Base-by-base conservation (phyloP, 2,797 vertebrate species). In the Eleutherodactylus coqui region DNA sequence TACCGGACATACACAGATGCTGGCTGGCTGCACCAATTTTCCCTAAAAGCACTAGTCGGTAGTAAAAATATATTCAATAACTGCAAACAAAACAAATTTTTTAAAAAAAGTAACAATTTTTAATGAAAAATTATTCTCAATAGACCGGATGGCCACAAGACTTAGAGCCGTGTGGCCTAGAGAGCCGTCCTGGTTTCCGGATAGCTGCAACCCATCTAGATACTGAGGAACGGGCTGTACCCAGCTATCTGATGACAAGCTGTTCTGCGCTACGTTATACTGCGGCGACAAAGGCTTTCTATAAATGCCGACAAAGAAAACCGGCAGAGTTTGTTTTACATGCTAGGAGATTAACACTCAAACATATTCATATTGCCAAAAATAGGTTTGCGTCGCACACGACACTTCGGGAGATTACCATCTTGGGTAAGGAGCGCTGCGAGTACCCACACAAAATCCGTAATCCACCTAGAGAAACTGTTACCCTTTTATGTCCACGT, bases 341-440 rank as follows among this genome's bases (percentile, higher is more conserved):
- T 75, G 32, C 29, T 49, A 38, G 41, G n/a, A 51, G 79, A 82
- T 82, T 69, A 38, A 72, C 45, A 70, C 13, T 67, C 62, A 53
- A n/a, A 53, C 79, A 55, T 29, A 17, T 70, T 72, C 41, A 70
- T 82, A 82, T 8, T 21, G 47, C 62, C 79, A 70, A 72, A 82
- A 82, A 82, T 82, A 82, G 29, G 45, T 72, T 53, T 53, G 8
- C 16, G 45, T 4, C 29, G 45, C 62, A 19, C 73, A 21, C 45
- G 3, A 45, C 29, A 32, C 73, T 21, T 49, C 51, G 73, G n/a
- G 29, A 47, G 79, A 82, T 51, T 51, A 38, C 79, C 79, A 82
- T 72, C 14, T 82, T 70, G 11, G 79, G 79, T 72, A 82, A 72
- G 4, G 38, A n/a, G 21, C 32, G 14, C 62, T 43, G 29, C 45